Conservation (phyloP, 1,140 invertebrate species). For the Mylabris phalerata region DNA sequence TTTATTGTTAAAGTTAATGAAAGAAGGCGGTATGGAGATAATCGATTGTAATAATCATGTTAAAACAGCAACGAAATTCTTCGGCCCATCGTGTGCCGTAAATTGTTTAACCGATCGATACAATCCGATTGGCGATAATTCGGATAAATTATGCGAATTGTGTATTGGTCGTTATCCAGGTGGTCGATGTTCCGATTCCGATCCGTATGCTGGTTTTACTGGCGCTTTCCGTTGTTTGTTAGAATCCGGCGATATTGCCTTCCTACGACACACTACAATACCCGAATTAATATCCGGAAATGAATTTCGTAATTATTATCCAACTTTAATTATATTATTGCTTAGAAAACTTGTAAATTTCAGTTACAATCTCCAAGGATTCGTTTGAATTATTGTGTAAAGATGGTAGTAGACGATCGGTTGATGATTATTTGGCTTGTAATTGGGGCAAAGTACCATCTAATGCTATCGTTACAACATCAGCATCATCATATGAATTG, state of each 20-base stretch:
- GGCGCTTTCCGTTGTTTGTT: constrained; percentile 85
- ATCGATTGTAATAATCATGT: constrained; percentile 95
- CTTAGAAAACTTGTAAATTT: constrained; percentile 11
- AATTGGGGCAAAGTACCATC: constrained; percentile 83
- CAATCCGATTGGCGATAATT: constrained; percentile 85
- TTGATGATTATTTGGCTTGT: constrained; percentile 71
- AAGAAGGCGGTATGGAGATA: constrained; percentile 69
- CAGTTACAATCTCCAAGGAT: constrained; percentile 54
- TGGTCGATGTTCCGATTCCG: constrained; percentile 73
- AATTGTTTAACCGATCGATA: constrained; percentile 87
- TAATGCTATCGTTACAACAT: constrained; percentile 81
- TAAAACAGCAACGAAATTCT: constrained; percentile 84
- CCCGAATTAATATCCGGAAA: constrained; percentile 56
- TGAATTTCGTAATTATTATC: constrained; percentile 46
- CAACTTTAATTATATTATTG: background rate
- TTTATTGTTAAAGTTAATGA: constrained; percentile 62
- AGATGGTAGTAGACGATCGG: constrained; percentile 63
- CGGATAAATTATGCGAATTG: constrained; percentile 71
- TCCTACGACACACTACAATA: constrained; percentile 83
- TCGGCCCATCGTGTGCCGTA: constrained; percentile 86
- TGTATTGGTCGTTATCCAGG: constrained; percentile 74
- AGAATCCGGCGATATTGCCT: constrained; percentile 85
- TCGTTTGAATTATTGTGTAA: constrained; percentile 82
- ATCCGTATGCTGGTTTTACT: constrained; percentile 85
- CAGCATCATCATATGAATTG: constrained; percentile 57